These are phyloP conservation scores for Glossosoma conforme DNA, from an alignment of 1,140 invertebrate species.

Conservation along the genomic window DNA sequence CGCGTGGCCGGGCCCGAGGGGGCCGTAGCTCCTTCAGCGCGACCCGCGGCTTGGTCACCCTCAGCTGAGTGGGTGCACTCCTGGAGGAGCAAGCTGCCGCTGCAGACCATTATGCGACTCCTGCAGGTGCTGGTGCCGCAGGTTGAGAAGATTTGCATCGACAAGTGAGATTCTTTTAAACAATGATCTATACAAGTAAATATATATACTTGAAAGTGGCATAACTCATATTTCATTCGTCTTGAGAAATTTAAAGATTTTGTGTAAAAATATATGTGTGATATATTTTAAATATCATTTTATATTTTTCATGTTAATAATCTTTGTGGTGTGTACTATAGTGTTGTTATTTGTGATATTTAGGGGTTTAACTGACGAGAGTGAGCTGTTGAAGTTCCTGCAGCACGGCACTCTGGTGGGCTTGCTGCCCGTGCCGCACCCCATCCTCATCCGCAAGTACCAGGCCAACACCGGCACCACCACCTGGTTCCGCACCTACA, in stretches of 20 bases:
- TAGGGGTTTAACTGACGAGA: conserved; percentile 98
- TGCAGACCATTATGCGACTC: conserved; percentile 98
- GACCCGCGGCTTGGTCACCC: conserved; percentile 62
- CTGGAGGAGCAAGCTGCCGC: conserved; percentile 95
- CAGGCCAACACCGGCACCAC: conserved; percentile 97
- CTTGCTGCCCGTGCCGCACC: conserved; percentile 96
- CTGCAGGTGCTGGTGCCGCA: conserved; percentile 98
- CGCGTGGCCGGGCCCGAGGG: conserved; percentile 17
- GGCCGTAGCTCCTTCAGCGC: neutral
- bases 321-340: no score
- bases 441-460: conserved; percentile 97
- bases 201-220: no score
- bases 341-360: conserved; percentile 36
- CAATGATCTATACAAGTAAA: no score
- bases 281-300: no score
- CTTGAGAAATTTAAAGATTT: no score
- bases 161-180: no score
- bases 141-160: conserved; percentile 99
- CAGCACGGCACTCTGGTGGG: conserved; percentile 98
- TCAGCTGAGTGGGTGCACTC: conserved; percentile 91
- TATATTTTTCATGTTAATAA: no score
- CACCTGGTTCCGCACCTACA: conserved; percentile 98
- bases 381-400: conserved; percentile 97
- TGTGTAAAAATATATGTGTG: no score
- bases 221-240: no score